These are phyloP conservation scores for Sesia apiformis DNA, from an alignment of 2,888 invertebrate species.

Conservation along the genomic window DNA sequence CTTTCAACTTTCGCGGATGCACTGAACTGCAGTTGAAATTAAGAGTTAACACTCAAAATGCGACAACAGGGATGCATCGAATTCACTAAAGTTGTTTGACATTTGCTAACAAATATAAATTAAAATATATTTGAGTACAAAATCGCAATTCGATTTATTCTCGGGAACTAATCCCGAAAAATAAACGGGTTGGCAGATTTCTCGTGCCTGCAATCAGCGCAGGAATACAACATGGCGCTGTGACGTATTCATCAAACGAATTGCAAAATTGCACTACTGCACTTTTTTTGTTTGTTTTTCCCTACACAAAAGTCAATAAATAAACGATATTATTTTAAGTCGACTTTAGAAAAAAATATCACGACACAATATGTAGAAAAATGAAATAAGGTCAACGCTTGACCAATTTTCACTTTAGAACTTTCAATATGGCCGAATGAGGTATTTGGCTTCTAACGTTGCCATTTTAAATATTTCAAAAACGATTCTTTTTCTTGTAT, in stretches of 20 bases:
- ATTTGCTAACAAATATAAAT: conserved; percentile 71
- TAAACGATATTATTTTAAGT: conserved; percentile 39
- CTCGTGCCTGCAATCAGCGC: conserved; percentile 75
- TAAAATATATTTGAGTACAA: conserved; percentile 72
- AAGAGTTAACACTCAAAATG: conserved; percentile 67
- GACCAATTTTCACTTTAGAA: conserved; percentile 65
- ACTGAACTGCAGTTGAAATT: conserved; percentile 73
- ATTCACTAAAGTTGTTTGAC: conserved; percentile 63
- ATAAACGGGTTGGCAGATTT: conserved; percentile 74
- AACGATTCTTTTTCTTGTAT: no score
- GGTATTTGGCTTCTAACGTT: conserved; percentile 49
- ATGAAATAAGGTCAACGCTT: conserved; percentile 63
- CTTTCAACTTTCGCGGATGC: conserved; percentile 76
- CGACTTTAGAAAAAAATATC: conserved; percentile 33
- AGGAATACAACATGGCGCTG: conserved; percentile 76
- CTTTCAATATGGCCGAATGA: conserved; percentile 68
- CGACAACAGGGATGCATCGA: conserved; percentile 68
- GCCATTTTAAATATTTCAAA: conserved; percentile 16
- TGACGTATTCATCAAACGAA: conserved; percentile 68
- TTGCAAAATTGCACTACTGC: conserved; percentile 56
- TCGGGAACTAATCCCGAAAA: conserved; percentile 71
- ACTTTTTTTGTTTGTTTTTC: conserved; percentile 22
- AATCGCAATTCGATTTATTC: conserved; percentile 69
- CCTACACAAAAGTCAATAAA: conserved; percentile 36
- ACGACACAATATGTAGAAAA: conserved; percentile 42